Evolutionary conservation across 2,888 invertebrate genomes (phyloP), one percentile per base, ranked within the genome.

Genomic region (Dusona sp.): DNA sequence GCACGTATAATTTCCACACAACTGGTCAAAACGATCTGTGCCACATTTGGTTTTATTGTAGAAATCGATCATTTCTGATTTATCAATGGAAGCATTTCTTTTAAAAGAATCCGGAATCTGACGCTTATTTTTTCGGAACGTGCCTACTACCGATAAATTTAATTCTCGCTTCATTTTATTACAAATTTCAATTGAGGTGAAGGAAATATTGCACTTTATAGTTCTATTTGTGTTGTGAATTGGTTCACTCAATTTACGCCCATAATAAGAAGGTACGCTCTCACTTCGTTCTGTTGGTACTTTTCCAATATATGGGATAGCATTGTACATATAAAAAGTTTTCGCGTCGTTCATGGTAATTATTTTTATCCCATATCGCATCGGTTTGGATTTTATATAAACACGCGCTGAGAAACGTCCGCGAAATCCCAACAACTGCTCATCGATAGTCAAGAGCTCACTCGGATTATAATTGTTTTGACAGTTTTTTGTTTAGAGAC

Each of bases 321-420:
- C 77, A 33, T 79, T 57, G 51, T 68, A 79, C 19, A 79, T 19
- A 16, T 79, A 79, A 70, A 70, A 79, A 45, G 79, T 79, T 38
- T n/a, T 33, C 45, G 70, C 38, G n/a, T 79, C 79, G 61, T 77
- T 83, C 67, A 78, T 67, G 6, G 67, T 33, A 16, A 83, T 25
- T 8, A 83, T 78, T 67, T 83, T 78, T n/a, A 83, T 75, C 8
- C 68, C 68, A 68, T 83, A 83, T 19, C 67, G 73, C 38, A 84
- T 81, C 64, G 74, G 48, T 33, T 83, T 22, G 22, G 51, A 48
- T 33, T 65, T 78, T 19, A 51, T 78, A 38, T 78, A 78, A 38
- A 78, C 54, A 33, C 78, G 67, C 8, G 78, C 54, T n/a, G 78
- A 54, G 48, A 79, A 83, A 38, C 51, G 61, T 36, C 83, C 83